phyloP scores from a whole-genome alignment of 2,888 invertebrate species.

The Troilus luridus region DNA sequence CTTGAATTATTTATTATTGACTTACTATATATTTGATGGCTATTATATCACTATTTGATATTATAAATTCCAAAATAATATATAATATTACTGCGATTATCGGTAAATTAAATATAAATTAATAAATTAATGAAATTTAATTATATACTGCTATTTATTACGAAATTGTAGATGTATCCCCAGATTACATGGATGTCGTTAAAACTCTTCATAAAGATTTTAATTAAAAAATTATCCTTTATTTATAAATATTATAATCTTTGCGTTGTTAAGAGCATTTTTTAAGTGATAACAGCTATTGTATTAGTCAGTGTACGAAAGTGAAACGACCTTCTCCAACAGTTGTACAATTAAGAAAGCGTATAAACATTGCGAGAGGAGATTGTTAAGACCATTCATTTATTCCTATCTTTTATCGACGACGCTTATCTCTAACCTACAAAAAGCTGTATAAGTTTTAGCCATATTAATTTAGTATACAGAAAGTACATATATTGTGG shows the following conservation, averaged over 20 bases:
- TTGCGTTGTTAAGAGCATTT: background rate
- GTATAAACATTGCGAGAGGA: background rate
- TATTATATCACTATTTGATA: too few species aligned
- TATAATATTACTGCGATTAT: too few species aligned
- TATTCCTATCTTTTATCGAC: background rate
- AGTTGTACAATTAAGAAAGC: background rate
- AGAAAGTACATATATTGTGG: background rate
- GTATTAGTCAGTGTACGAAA: background rate
- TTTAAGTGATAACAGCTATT: background rate
- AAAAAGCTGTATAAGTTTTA: background rate
- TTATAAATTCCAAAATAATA: too few species aligned
- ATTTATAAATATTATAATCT: background rate
- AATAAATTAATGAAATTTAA: too few species aligned
- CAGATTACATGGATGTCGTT: background rate
- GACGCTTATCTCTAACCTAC: background rate
- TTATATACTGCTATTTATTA: too few species aligned
- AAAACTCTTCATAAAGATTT: background rate
- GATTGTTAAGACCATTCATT: slow-evolving; percentile 27
- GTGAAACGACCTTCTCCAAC: background rate
- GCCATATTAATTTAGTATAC: background rate
- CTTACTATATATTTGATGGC: too few species aligned
- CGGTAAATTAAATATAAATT: too few species aligned
- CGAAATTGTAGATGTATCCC: background rate
- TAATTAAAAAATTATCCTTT: background rate
- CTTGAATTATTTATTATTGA: too few species aligned